phyloP scores from a whole-genome alignment of 2,888 invertebrate species.

The Yponomeuta plumbellus region DNA sequence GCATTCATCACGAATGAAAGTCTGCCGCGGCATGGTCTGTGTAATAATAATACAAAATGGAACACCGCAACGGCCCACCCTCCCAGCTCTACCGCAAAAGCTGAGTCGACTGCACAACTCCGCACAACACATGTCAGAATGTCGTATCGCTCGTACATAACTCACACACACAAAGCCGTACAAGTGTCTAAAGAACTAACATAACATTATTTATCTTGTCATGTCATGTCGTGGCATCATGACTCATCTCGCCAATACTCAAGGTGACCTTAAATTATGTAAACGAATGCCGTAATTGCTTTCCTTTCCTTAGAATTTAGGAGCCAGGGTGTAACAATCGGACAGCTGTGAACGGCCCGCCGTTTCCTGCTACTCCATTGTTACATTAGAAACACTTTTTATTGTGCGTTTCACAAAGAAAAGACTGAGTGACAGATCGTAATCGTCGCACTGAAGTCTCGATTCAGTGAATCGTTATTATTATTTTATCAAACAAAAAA shows the following conservation, averaged over 20 bases:
- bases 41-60: constrained; percentile 54
- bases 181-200: constrained; percentile 11
- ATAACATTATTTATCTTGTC: neutral
- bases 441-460: constrained; percentile 10
- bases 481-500: neutral
- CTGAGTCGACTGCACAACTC: constrained; percentile 34
- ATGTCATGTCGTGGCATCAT: neutral
- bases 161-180: neutral
- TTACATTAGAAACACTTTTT: constrained; percentile 50
- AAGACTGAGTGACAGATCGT: constrained; percentile 26
- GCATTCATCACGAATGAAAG: constrained; percentile 50
- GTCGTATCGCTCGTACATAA: neutral
- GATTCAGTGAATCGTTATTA: neutral
- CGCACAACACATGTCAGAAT: constrained; percentile 15
- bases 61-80: constrained; percentile 51
- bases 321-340: neutral
- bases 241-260: neutral
- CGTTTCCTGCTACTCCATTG: constrained; percentile 64
- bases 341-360: constrained; percentile 53
- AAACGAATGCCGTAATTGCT: constrained; percentile 9
- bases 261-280: constrained; percentile 10
- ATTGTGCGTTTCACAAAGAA: constrained; percentile 41
- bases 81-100: constrained; percentile 43
- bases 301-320: constrained; percentile 5
- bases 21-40: constrained; percentile 44